Percentiles rank a stretch among this genome's conserved stretches.
phyloP scores from a whole-genome alignment of 2,113 vertebrate genomes.

The Grus americana region DNA sequence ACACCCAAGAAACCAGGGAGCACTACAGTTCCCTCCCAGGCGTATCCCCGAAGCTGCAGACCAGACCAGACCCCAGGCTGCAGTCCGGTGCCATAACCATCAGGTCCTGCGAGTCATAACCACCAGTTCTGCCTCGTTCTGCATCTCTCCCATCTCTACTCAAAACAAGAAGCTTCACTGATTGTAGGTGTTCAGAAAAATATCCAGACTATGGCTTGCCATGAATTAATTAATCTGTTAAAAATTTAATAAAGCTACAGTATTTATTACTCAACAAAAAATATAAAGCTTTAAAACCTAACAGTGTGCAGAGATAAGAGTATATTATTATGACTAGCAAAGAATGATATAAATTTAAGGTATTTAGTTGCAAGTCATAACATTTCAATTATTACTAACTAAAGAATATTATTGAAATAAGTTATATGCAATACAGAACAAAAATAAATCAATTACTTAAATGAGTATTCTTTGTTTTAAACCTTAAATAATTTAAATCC shows the following conservation, averaged over 20 bases:
- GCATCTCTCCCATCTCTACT: neutral
- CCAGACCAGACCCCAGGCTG: neutral
- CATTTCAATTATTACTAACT: slow-evolving; percentile 9
- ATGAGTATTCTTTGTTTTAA: neutral
- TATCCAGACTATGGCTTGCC: neutral
- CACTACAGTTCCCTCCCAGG: neutral
- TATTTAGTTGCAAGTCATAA: slow-evolving; percentile 5
- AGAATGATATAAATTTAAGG: neutral
- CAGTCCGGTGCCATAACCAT: fast-evolving
- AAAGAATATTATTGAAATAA: neutral
- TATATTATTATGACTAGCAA: neutral
- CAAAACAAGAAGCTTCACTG: neutral
- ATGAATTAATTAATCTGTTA: neutral
- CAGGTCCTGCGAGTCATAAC: neutral
- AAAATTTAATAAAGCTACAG: neutral
- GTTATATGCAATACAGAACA: neutral
- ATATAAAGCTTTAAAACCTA: slow-evolving; percentile 10
- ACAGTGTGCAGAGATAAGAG: neutral
- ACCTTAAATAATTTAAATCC: slow-evolving; percentile 3
- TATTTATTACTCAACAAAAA: neutral
- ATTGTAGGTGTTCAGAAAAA: neutral
- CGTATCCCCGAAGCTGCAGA: neutral
- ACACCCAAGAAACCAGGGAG: neutral
- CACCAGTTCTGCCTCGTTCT: neutral
- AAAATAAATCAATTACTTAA: slow-evolving; percentile 1